Evolutionary conservation across 1,140 invertebrate species (phyloP), one percentile per base, ranked within the genome.

Genomic region (Choristoneura fumiferana): DNA sequence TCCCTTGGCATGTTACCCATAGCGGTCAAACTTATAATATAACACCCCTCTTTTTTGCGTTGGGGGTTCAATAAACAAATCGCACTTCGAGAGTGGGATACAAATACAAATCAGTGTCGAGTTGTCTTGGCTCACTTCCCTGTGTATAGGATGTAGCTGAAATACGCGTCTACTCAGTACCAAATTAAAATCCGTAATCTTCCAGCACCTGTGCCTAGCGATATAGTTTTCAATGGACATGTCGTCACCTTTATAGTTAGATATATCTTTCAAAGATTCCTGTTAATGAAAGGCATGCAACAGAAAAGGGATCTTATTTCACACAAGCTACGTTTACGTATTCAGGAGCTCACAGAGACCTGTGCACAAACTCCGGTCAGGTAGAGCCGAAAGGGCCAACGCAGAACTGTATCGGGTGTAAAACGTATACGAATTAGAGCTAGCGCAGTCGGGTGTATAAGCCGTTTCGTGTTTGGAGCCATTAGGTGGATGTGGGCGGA

Each of bases 401-500:
- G 43, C 22, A 17, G 12, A 12, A 18, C 18, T 49, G n/a, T 29
- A 49, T 0, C 10, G 43, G n/a, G 10, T 45, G 40, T 49, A 49
- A 49, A 49, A 29, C 10, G 18, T 3, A 6, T 29, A 29, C 22
- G 43, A 49, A 18, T 14, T 49, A 49, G n/a, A 49, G 18, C 10
- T 22, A 49, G 29, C 17, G 10, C 1, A 5, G 43, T 49, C 43
- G 43, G 43, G 18, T 6, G 2, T 6, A 29, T 49, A 49, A n/a
- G 43, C 12, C 18, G 18, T 49, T 15, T 18, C 22, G 43, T 10
- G 43, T 49, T 49, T 12, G 22, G 22, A 4, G 43, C 9, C 18
- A 22, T 49, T 17, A n/a, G 12, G 43, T 49, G 43, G 17, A 81
- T 84, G 79, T 82, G 79, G 78, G 79, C 75, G 81, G 69, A 71